Evolutionary conservation across 1,140 invertebrate species (phyloP), one percentile per base, ranked within the genome.

Genomic region (Melanaphis sacchari): DNA sequence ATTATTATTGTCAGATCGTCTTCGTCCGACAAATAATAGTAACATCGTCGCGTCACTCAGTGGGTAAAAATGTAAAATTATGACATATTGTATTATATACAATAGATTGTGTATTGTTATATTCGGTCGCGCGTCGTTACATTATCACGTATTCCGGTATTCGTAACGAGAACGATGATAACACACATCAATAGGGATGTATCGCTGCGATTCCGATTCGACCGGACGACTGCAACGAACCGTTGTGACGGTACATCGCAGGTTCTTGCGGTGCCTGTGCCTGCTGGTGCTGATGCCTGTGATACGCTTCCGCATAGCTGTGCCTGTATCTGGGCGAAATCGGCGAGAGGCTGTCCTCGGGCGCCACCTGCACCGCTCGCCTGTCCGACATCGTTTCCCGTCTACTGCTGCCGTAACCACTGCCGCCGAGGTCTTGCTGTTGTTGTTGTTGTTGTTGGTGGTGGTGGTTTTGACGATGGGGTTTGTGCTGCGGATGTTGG

Each of bases 301-400:
- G 94, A 2, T 95, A 95, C 1, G 95, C 95, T 93, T 96, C 96
- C 5, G 96, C 96, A 91, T 96, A 96, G 94, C 96, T 96, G 94
- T 96, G 96, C 85, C 96, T 95, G 94, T 96, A 96, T 94, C 96
- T 95, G 52, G 94, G 94, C n/a, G 94, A 93, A 24, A 94, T 84
- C 36, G 93, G 52, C 22, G 91, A 66, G 21, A 52, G 82, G 8
- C 21, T 26, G 36, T 89, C 88, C 8, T 89, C 88, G 2, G 43
- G 21, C 43, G 6, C n/a, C 36, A 38, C 81, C 5, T 38, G 36
- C 38, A 0, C 36, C 18, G n/a, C n/a, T 8, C 43, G 88, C 36
- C 54, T 89, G 88, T 89, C 88, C 36, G 52, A 82, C 43, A 88
- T 40, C 36, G 38, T 3, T 26, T 89, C 88, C 36, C 88, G 84